Conservation (phyloP, 1,140 invertebrate genomes). For the Planococcus citri region DNA sequence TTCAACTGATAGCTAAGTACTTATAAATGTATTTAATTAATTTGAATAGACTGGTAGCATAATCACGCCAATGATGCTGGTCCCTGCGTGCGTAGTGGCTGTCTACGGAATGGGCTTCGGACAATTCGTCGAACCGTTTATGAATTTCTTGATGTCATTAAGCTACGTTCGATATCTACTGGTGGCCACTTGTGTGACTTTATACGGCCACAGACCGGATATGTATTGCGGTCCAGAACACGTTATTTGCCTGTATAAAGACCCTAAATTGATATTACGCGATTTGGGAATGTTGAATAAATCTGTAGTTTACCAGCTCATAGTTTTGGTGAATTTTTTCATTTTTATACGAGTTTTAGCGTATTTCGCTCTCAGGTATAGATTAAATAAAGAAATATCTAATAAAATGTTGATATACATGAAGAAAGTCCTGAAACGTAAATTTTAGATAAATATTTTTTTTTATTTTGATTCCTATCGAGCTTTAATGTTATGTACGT, state of each 20-base stretch:
- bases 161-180: conserved; percentile 45
- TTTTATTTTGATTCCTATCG: neutral
- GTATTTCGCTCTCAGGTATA: conserved; percentile 36
- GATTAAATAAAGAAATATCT: conserved; percentile 36
- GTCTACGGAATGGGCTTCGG: conserved; percentile 37
- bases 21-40: neutral
- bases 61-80: conserved; percentile 33
- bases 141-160: conserved; percentile 41
- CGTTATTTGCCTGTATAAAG: conserved; percentile 30
- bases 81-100: conserved; percentile 33
- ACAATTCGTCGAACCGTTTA: conserved; percentile 36
- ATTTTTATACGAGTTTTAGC: conserved; percentile 35
- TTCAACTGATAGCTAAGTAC: neutral
- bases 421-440: conserved; percentile 37
- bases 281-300: conserved; percentile 38
- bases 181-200: conserved; percentile 39
- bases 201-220: conserved; percentile 38
- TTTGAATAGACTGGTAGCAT: conserved; percentile 34
- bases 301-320: conserved; percentile 31
- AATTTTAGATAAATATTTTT: conserved; percentile 23
- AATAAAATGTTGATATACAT: conserved; percentile 37
- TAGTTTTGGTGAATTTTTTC: conserved; percentile 36
- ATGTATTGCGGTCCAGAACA: conserved; percentile 26
- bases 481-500: neutral
- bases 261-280: conserved; percentile 32